Percentiles rank a stretch among this genome's conserved stretches.
Evolutionary conservation across 2,888 invertebrate species (phyloP).

Genomic region (Mythimna impura): DNA sequence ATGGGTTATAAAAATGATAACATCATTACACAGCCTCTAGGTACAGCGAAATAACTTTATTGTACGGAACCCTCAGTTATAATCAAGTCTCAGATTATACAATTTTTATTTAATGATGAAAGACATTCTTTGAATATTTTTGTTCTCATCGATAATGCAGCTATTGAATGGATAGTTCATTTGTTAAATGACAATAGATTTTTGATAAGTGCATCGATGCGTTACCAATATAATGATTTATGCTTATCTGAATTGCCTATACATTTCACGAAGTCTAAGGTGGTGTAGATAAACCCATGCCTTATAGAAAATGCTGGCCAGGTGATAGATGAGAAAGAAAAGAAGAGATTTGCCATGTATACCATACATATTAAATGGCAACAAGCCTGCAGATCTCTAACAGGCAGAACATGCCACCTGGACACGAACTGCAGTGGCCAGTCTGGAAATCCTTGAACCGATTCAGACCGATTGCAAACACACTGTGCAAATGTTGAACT

Average conservation of each 20-base stretch:
- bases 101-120: slow-evolving; percentile 54
- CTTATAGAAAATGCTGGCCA: background rate
- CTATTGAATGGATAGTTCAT: slow-evolving; percentile 57
- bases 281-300: background rate
- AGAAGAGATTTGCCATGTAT: background rate
- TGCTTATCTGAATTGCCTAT: slow-evolving; percentile 5
- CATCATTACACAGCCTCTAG: slow-evolving; percentile 32
- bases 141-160: slow-evolving; percentile 46
- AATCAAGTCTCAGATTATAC: slow-evolving; percentile 18
- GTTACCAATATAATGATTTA: slow-evolving; percentile 57
- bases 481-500: too few relatives aligned
- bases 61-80: slow-evolving; percentile 31
- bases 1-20: slow-evolving; percentile 50
- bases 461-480: too few relatives aligned
- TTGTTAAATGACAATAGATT: slow-evolving; percentile 64
- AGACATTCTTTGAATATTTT: slow-evolving; percentile 60
- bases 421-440: too few relatives aligned
- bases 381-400: too few relatives aligned
- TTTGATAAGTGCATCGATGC: slow-evolving; percentile 47
- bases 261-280: background rate
- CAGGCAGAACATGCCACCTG: too few relatives aligned
- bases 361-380: too few relatives aligned
- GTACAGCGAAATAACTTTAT: background rate
- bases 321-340: background rate
- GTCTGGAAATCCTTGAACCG: too few relatives aligned